phyloP scores from a whole-genome alignment of 2,797 vertebrate genomes.

The Poeciliopsis presidionis region DNA sequence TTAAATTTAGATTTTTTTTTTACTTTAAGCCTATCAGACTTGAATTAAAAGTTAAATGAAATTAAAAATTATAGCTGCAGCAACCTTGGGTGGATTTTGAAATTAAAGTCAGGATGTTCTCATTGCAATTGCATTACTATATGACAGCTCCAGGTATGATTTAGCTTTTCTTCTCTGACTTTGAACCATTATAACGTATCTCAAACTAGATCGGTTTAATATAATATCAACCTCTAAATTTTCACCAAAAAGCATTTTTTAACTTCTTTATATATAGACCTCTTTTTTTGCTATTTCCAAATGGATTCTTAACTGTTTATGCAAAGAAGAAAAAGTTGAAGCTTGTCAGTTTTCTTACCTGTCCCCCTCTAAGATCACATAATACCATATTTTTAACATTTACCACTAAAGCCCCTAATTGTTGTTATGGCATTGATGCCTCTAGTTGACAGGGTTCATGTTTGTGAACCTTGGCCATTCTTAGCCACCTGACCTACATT shows the following conservation, averaged over 20 bases:
- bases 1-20: no score
- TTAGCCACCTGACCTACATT: conserved; percentile 79
- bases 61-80: background rate
- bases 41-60: background rate
- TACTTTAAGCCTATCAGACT: background rate
- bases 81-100: background rate
- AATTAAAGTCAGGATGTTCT: background rate
- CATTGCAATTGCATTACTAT: background rate
- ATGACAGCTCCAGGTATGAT: background rate
- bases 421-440: conserved; percentile 20
- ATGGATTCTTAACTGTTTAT: background rate
- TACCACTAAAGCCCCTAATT: conserved; percentile 33
- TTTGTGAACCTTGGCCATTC: conserved; percentile 64
- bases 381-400: conserved; percentile 30
- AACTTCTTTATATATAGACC: background rate
- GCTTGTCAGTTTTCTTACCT: background rate
- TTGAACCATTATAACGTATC: background rate
- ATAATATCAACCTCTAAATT: background rate
- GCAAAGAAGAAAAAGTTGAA: background rate
- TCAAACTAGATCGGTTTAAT: background rate
- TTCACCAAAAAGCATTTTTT: background rate
- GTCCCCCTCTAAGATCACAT: background rate
- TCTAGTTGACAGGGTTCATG: conserved; percentile 68
- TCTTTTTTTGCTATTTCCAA: background rate
- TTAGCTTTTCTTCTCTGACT: background rate